Conservation (phyloP, 2,888 invertebrate genomes). For the Ophion costatus region DNA sequence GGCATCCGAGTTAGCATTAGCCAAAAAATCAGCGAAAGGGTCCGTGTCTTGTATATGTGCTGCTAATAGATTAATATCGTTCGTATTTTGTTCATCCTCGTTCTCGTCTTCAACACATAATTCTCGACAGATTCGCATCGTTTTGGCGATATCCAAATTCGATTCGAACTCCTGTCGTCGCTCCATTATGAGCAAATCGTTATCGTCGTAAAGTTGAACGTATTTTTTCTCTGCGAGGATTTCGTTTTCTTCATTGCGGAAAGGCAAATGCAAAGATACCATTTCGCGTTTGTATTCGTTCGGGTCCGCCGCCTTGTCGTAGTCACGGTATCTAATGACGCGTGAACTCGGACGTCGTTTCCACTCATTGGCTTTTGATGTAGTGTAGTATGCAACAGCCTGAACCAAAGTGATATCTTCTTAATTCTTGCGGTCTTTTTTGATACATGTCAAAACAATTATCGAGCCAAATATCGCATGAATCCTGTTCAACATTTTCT, state of each 20-base stretch:
- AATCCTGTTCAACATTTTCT: constrained; percentile 36
- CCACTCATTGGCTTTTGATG: neutral
- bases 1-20: neutral
- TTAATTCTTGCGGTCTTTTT: constrained; percentile 75
- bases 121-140: constrained; percentile 60
- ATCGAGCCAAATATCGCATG: constrained; percentile 79
- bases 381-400: constrained; percentile 77
- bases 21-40: constrained; percentile 29
- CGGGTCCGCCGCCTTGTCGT: constrained; percentile 75
- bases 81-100: neutral
- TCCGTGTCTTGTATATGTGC: neutral
- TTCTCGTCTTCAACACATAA: constrained; percentile 24
- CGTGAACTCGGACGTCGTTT: constrained; percentile 1
- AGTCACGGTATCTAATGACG: constrained; percentile 79
- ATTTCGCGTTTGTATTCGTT: constrained; percentile 74
- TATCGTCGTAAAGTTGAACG: constrained; percentile 75
- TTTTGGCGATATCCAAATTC: constrained; percentile 73
- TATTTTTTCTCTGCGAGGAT: constrained; percentile 76
- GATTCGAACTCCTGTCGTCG: constrained; percentile 76
- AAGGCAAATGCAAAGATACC: constrained; percentile 76
- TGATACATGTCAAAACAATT: constrained; percentile 81
- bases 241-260: constrained; percentile 78
- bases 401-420: constrained; percentile 76
- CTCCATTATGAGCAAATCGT: constrained; percentile 73
- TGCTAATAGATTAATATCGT: constrained; percentile 4